Evolutionary conservation across 2,888 invertebrate species (phyloP), one percentile per base, ranked within the genome.

Genomic region (Microdon myrmicae): DNA sequence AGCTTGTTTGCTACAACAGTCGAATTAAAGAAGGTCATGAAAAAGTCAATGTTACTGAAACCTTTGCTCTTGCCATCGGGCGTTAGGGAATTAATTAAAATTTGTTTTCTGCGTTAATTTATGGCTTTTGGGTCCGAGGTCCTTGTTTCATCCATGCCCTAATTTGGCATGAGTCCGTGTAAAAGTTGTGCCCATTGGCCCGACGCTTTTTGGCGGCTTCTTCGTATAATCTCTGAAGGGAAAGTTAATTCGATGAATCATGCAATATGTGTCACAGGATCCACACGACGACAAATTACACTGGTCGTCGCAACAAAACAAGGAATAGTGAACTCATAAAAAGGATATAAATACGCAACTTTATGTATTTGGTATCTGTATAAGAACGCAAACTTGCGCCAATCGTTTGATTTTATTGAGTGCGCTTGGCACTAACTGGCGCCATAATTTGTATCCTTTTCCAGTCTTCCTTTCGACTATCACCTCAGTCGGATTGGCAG

Each of bases 241-340:
- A 54, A 55, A 34, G 39, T 47, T 47, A 47, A 55, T 47, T 55
- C 35, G 34, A 55, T 55, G 55, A 55, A 47, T 55, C 55, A 55
- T 39, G 55, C 55, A 39, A 55, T 55, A 26, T 23, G 32, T 17
- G 55, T 47, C 32, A n/a, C n/a, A 13, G 32, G 28, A n/a, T 32
- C 26, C 34, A 8, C 34, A 41, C 22, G 9, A 34, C 22, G 9
- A 34, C 26, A 10, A 47, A 39, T 41, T 32, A 39, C 45, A 39
- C 39, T 47, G 55, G 45, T 55, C 47, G 39, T 35, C 39, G 39
- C 38, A 32, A 31, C 44, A 23, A 47, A 55, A 47, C 55, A 55
- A 39, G 39, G 34, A 34, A 39, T 47, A 55, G 45, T 32, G 38
- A 45, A 45, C 45, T 38, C 44, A 55, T 54, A 54, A 54, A 44